Base-by-base conservation (phyloP, 2,113 vertebrate genomes). In the Eupsittula cactorum region DNA sequence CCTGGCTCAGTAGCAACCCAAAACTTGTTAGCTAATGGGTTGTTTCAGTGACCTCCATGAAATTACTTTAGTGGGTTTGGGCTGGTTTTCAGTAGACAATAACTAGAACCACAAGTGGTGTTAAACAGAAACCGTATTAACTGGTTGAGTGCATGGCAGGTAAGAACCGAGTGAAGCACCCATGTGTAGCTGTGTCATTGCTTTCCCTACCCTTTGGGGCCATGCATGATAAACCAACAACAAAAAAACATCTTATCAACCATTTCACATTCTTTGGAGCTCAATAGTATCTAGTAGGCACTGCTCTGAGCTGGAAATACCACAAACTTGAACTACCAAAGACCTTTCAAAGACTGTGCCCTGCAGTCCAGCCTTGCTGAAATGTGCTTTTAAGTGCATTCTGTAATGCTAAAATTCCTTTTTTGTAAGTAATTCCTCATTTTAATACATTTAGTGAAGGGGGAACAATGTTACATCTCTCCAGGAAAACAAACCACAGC, bases 111-210 rank as follows among this genome's bases (percentile, higher is more conserved):
- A 82, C 55, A 41, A 78, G 7, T 23, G 21, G 7, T 47, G 11
- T 29, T 50, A 64, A 86, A 65, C 10, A 83, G 75, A 77, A 80
- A 37, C 49, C 27, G 4, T 9, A 28, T 16, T 24, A 76, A 73
- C 1, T 3, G 47, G 52, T 21, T 73, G 37, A 57, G 11, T 1
- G 1, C 5, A 5, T 0, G 0, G 47, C 0, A 2, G 62, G 35
- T 63, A 42, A 77, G 53, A 76, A 59, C 7, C 0, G 0, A 67
- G 50, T 8, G 14, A 52, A 65, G 20, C 3, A 3, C 46, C 12
- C 29, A 13, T 1, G 1, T 0, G 0, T 11, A 62, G 49, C 11
- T 2, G 0, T 31, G 33, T 4, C 7, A 0, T 41, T 31, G 63
- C 50, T 49, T 35, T 49, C 67, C 60, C 57, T 28, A 27, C 11